These are phyloP conservation scores for Antheraea yamamai DNA, from an alignment of 2,888 invertebrate species.

Conservation along the genomic window DNA sequence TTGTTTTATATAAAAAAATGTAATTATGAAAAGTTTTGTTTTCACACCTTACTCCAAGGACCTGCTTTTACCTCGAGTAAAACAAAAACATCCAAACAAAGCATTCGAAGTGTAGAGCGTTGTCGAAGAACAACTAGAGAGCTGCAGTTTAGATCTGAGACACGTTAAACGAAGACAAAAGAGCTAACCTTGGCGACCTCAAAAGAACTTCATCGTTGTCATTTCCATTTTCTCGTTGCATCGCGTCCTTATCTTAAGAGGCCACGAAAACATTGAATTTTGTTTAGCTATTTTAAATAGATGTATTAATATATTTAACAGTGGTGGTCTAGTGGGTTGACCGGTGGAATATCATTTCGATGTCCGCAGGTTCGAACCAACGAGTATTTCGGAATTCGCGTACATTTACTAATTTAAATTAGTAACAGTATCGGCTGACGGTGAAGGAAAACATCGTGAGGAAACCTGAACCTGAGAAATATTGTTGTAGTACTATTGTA, in stretches of 20 bases:
- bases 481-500: no score
- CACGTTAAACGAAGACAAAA: conserved; percentile 20
- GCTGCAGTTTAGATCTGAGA: not conserved
- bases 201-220: conserved; percentile 68
- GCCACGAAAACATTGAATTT: conserved; percentile 34
- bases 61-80: not conserved
- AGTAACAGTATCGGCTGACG: no score
- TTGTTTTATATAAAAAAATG: no score
- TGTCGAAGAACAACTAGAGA: conserved; percentile 3
- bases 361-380: no score
- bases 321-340: no score
- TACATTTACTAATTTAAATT: no score
- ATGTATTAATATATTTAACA: not conserved
- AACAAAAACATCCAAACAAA: conserved; percentile 16
- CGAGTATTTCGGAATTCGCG: no score
- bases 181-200: conserved; percentile 36
- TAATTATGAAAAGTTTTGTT: not conserved
- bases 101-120: not conserved
- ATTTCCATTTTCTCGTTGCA: conserved; percentile 68
- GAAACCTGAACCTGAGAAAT: no score
- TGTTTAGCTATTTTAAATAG: not conserved
- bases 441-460: no score
- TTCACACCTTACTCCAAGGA: not conserved
- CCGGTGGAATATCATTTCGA: no score
- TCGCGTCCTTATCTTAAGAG: conserved; percentile 47